These are phyloP conservation scores for Anas platyrhynchos DNA, from an alignment of 2,113 vertebrate species.

Conservation along the genomic window DNA sequence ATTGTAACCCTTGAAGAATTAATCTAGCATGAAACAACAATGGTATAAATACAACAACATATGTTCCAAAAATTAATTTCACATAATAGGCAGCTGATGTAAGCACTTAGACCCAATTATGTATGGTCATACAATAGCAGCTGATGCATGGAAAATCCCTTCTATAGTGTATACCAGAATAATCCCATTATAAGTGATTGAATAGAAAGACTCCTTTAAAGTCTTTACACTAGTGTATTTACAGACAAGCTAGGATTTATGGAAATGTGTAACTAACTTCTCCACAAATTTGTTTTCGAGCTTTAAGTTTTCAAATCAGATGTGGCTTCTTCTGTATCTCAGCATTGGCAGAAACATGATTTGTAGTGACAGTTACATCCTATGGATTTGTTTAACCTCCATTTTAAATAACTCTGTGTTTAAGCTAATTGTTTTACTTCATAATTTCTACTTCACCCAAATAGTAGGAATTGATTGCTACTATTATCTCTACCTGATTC, in stretches of 20 bases:
- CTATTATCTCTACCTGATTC: not conserved
- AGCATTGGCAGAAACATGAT: not conserved
- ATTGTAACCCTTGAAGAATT: slow-evolving; percentile 81
- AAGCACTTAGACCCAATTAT: slow-evolving; percentile 66
- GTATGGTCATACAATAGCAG: slow-evolving; percentile 48
- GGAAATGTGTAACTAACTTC: not conserved
- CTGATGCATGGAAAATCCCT: slow-evolving; percentile 64
- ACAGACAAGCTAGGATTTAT: slow-evolving; percentile 15
- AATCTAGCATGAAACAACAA: slow-evolving; percentile 77
- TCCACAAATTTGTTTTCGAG: not conserved
- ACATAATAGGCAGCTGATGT: slow-evolving; percentile 70
- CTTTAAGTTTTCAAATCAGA: not conserved
- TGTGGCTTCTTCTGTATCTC: not conserved
- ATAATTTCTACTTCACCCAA: not conserved
- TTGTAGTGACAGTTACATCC: not conserved
- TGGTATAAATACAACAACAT: slow-evolving; percentile 74
- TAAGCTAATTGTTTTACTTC: not conserved
- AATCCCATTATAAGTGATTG: slow-evolving; percentile 67
- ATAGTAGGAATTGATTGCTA: not conserved
- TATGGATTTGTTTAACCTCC: not conserved
- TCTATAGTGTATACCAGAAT: slow-evolving; percentile 42
- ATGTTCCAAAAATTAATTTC: slow-evolving; percentile 75
- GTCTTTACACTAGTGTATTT: not conserved
- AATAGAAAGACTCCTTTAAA: slow-evolving; percentile 58
- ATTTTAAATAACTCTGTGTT: not conserved